Evolutionary conservation across 2,888 invertebrate species (phyloP).

Genomic region (Sipha maydis): DNA sequence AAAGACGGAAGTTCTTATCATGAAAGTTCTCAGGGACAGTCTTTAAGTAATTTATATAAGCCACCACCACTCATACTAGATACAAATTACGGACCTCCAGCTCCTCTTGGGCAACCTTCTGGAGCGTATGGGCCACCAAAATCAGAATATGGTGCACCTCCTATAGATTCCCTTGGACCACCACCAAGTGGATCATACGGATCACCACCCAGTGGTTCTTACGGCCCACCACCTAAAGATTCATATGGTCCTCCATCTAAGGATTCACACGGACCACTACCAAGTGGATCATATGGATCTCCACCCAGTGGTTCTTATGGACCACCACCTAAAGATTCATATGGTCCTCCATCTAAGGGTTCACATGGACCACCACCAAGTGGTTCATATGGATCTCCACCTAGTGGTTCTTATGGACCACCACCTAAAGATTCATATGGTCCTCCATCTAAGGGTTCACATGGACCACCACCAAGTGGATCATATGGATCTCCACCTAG

Average conservation of each 20-base stretch:
- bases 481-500: constrained; percentile 68
- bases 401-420: constrained; percentile 64
- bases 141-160: constrained; percentile 67
- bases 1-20: constrained; percentile 33
- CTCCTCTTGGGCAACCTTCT: constrained; percentile 66
- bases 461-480: constrained; percentile 70
- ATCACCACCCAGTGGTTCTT: constrained; percentile 68
- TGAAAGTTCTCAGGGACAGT: constrained; percentile 21
- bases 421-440: no score
- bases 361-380: constrained; percentile 69
- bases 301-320: constrained; percentile 67
- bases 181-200: constrained; percentile 67
- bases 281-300: constrained; percentile 66
- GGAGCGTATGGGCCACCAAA: constrained; percentile 65
- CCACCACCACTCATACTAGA: constrained; percentile 67
- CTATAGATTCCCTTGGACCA: constrained; percentile 66
- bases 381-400: constrained; percentile 69
- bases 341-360: constrained; percentile 66
- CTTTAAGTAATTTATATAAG: constrained; percentile 52
- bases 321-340: constrained; percentile 67
- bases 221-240: constrained; percentile 67
- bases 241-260: constrained; percentile 58
- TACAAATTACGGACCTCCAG: constrained; percentile 69
- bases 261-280: constrained; percentile 66
- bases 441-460: constrained; percentile 66